Evolutionary conservation across 1,140 invertebrate genomes (phyloP).

Genomic region (Pissodes strobi): DNA sequence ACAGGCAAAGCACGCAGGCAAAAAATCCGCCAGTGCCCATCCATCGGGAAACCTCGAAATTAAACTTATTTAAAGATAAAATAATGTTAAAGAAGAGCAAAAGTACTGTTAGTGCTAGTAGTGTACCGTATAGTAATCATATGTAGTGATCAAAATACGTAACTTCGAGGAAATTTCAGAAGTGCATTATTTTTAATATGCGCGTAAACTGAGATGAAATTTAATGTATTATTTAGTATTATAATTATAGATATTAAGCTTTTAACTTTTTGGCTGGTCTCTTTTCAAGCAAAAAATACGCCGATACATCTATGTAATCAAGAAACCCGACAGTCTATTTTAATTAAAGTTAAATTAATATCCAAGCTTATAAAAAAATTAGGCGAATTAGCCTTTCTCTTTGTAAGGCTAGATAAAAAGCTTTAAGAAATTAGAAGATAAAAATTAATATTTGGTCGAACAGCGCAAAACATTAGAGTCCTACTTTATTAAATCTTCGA

Average conservation of each 20-base stretch:
- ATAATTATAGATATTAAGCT: background rate
- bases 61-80: conserved; percentile 42
- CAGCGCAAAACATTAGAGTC: no score
- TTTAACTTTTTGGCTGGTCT: background rate
- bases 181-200: background rate
- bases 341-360: no score
- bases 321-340: no score
- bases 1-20: background rate
- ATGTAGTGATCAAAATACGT: conserved; percentile 28
- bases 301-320: no score
- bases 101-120: conserved; percentile 39
- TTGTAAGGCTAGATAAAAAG: no score
- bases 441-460: no score
- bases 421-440: no score
- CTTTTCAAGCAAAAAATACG: no score
- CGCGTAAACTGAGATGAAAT: background rate
- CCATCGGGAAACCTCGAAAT: conserved; percentile 36
- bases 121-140: conserved; percentile 37
- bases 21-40: conserved; percentile 24
- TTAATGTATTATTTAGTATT: background rate
- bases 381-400: no score
- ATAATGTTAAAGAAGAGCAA: conserved; percentile 43
- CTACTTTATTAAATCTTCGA: no score
- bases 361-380: no score
- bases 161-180: background rate